Percentiles rank a stretch among this genome's conserved stretches.
phyloP scores from a whole-genome alignment of 2,888 invertebrate genomes.

The Acanthococcus lagerstroemiae region DNA sequence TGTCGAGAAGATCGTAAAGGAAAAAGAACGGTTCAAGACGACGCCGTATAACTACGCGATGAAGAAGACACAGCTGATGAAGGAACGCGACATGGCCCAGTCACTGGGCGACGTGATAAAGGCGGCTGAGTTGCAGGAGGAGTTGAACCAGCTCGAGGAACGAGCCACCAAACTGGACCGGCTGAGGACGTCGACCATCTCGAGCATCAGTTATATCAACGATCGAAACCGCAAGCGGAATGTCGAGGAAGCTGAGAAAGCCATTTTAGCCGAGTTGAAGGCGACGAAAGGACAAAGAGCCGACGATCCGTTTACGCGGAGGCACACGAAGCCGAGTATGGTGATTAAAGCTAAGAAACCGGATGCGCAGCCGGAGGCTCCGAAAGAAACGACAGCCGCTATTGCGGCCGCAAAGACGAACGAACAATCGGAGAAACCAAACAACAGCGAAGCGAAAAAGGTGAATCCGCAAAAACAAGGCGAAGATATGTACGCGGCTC shows the following conservation, averaged over 20 bases:
- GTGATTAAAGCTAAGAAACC: slow-evolving; percentile 55
- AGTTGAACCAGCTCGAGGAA: slow-evolving; percentile 81
- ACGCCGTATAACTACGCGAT: slow-evolving; percentile 94
- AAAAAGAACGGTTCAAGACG: slow-evolving; percentile 84
- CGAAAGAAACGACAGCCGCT: neutral
- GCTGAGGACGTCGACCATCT: slow-evolving; percentile 77
- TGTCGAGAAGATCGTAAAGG: slow-evolving; percentile 72
- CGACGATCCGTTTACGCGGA: slow-evolving; percentile 82
- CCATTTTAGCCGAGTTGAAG: slow-evolving; percentile 61
- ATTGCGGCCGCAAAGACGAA: neutral
- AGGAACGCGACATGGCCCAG: slow-evolving; percentile 58
- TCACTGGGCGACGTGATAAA: slow-evolving; percentile 60
- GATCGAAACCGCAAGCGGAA: slow-evolving; percentile 86
- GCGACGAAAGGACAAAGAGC: slow-evolving; percentile 63
- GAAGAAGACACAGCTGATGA: slow-evolving; percentile 90
- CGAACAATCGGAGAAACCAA: neutral
- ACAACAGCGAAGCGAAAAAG: slow-evolving; percentile 11
- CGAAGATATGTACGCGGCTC: slow-evolving; percentile 51
- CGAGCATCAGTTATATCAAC: slow-evolving; percentile 92
- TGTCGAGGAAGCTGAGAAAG: slow-evolving; percentile 87
- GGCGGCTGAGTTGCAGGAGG: slow-evolving; percentile 59
- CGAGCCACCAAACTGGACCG: slow-evolving; percentile 84
- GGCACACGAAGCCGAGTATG: slow-evolving; percentile 82
- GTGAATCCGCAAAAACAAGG: slow-evolving; percentile 39
- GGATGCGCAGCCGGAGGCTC: slow-evolving; percentile 18